Evolutionary conservation across 2,888 invertebrate species (phyloP).

Genomic region (Pyrgus malvae): DNA sequence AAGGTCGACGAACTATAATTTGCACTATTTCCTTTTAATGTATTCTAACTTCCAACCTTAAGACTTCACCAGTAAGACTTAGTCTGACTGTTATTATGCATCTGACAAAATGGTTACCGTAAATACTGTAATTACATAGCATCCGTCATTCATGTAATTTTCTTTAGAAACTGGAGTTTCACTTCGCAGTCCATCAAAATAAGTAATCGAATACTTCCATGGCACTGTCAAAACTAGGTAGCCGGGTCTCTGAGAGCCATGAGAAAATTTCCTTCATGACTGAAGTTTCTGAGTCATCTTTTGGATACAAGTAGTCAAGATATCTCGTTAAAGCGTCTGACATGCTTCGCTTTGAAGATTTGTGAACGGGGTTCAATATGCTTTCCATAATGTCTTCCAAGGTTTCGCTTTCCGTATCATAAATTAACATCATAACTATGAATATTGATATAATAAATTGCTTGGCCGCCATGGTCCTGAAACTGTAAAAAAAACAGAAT

Average conservation of each 20-base stretch:
- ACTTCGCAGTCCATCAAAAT: constrained; percentile 30
- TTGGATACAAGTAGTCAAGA: constrained; percentile 59
- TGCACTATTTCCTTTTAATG: too few species aligned
- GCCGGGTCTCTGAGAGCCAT: constrained; percentile 49
- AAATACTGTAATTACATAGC: constrained; percentile 35
- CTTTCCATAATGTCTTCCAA: constrained; percentile 39
- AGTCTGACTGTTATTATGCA: too few species aligned
- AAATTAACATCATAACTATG: constrained; percentile 35
- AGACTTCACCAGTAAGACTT: too few species aligned
- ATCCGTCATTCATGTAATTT: constrained; percentile 22
- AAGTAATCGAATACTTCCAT: constrained; percentile 43
- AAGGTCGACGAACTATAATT: too few species aligned
- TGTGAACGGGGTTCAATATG: constrained; percentile 27
- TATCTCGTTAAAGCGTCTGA: constrained; percentile 56
- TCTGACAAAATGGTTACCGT: too few species aligned
- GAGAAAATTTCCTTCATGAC: constrained; percentile 61
- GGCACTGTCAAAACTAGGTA: constrained; percentile 37
- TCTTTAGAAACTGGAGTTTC: constrained; percentile 31
- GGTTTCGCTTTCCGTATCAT: constrained; percentile 22
- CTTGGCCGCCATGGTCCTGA: constrained; percentile 43
- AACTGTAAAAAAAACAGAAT: constrained; percentile 30
- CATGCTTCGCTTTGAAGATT: constrained; percentile 46
- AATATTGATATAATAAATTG: constrained; percentile 35
- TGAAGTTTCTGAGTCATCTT: constrained; percentile 60
- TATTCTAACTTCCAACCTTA: too few species aligned